Evolutionary conservation across 23 tunicate genomes (phyloP), one percentile per base, ranked within the genome.

Genomic region (Styela plicata): DNA sequence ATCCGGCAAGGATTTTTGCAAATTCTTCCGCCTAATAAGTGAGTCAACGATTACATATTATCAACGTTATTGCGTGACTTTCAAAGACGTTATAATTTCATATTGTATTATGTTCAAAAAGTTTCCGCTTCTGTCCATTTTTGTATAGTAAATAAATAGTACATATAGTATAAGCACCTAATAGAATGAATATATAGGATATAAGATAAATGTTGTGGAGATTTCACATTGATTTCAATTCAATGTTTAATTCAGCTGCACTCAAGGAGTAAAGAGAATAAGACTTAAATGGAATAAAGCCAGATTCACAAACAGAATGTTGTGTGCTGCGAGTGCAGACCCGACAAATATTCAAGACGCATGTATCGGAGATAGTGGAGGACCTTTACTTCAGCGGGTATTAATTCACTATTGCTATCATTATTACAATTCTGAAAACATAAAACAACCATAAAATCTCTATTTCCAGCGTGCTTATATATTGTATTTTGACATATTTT

Each of bases 351-450:
- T 63, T 5, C 64, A 63, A 13, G 88, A 76, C 63, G 79, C 88
- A 28, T 84, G 88, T 76, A 52, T 36, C 19, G 88, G 88, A 18
- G 88, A 84, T 63, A 76, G 83, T 53, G 88, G 88, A 0, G 83
- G 88, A 36, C 88, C 88, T 20, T 82, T 84, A 24, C 83, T 84
- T 18, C 82, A 63, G 63, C 63, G 77, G 83, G 88, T 84, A 64
- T 73, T 44, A 44, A 5, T 44, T 13, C 10, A 44, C 13, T 5
- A 44, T 5, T 44, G 57, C 13, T 44, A 44, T 44, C 7, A n/a
- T n/a, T n/a, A n/a, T n/a, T n/a, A n/a, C n/a, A n/a, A n/a, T n/a
- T n/a, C n/a, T n/a, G n/a, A n/a, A n/a, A n/a, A n/a, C n/a, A n/a
- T n/a, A n/a, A n/a, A n/a, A n/a, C n/a, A n/a, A n/a, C n/a, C n/a